Evolutionary conservation across 2,113 vertebrate species (phyloP).

Genomic region (Tachysurus fulvidraco): DNA sequence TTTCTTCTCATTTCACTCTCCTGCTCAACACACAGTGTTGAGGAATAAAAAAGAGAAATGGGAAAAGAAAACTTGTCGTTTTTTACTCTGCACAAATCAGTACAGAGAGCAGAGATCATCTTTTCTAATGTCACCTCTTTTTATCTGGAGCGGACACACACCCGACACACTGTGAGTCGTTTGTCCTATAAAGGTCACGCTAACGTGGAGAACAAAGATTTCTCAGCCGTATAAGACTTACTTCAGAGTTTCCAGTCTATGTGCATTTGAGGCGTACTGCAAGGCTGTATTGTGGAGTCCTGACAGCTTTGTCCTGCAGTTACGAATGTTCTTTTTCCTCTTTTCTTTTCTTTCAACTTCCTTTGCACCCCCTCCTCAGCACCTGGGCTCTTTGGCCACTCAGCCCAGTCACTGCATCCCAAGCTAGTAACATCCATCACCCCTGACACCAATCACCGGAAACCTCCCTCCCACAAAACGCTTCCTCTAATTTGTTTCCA

Average conservation of each 20-base stretch:
- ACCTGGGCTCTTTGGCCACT: constrained; percentile 53
- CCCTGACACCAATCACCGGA: constrained; percentile 56
- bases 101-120: constrained; percentile 48
- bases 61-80: constrained; percentile 32
- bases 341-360: not conserved
- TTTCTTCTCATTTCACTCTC: constrained; percentile 42
- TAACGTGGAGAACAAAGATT: constrained; percentile 44
- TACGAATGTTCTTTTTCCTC: constrained; percentile 33
- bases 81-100: constrained; percentile 45
- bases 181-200: constrained; percentile 53
- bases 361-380: constrained; percentile 34
- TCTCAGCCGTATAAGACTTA: constrained; percentile 34
- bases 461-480: constrained; percentile 45
- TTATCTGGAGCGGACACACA: constrained; percentile 48
- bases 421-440: constrained; percentile 54
- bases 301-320: constrained; percentile 34
- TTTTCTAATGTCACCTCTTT: constrained; percentile 51
- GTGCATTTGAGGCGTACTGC: constrained; percentile 4
- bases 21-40: not conserved
- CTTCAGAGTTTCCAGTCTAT: constrained; percentile 21
- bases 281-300: constrained; percentile 4
- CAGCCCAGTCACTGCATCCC: constrained; percentile 49
- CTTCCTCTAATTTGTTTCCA: constrained; percentile 59
- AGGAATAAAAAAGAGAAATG: not conserved
- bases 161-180: constrained; percentile 32